Conservation (phyloP, 2,797 vertebrate genomes). For the Chaenodraco wilsoni region DNA sequence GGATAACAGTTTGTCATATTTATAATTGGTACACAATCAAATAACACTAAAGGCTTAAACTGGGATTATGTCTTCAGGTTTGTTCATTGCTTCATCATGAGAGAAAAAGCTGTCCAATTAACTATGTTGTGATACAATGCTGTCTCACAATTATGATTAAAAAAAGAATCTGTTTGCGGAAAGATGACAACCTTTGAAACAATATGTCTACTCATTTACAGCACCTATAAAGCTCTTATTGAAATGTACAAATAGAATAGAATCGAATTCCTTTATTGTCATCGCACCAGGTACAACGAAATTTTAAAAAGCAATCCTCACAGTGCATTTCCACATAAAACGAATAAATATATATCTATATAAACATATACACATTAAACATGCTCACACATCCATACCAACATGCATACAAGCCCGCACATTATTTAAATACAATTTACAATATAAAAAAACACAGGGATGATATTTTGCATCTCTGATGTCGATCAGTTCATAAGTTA, state of each 20-base stretch:
- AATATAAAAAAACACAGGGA: no score
- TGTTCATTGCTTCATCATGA: conserved; percentile 1
- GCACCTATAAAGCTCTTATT: neutral
- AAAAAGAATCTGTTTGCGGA: conserved; percentile 15
- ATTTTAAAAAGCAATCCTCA: no score
- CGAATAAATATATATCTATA: no score
- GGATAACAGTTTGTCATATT: neutral
- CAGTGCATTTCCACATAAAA: no score
- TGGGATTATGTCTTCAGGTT: neutral
- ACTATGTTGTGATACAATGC: conserved; percentile 1
- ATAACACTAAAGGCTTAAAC: neutral
- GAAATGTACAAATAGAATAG: neutral
- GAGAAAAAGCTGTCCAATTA: neutral
- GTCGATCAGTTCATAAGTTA: no score
- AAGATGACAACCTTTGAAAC: neutral
- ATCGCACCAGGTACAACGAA: no score
- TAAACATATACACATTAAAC: no score
- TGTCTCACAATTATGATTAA: neutral
- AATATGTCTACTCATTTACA: neutral
- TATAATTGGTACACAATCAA: neutral
- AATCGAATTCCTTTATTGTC: no score
- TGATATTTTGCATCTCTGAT: no score
- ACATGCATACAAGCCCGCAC: no score
- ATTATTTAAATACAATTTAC: no score
- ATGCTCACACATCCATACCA: no score